phyloP scores from a whole-genome alignment of 2,113 vertebrate genomes.

The Periophthalmodon schlosseri region DNA sequence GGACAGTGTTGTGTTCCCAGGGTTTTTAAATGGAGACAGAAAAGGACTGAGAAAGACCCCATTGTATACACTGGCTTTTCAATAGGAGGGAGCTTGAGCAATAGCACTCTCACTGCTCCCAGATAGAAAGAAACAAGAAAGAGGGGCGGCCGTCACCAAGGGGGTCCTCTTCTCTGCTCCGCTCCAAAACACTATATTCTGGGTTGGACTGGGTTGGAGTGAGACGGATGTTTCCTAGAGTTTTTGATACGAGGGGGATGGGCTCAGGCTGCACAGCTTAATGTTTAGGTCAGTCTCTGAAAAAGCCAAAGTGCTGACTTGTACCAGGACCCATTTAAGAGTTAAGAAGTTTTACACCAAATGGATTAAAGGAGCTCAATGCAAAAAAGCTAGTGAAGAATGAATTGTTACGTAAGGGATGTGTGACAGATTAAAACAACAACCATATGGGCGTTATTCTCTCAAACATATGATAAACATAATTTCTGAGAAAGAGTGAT shows the following conservation, averaged over 20 bases:
- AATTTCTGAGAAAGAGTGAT: background rate
- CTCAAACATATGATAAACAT: background rate
- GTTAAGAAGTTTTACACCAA: constrained; percentile 17
- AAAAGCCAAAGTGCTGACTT: constrained; percentile 31
- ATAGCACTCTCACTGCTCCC: constrained; percentile 68
- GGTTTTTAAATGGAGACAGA: constrained; percentile 76
- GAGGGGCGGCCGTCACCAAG: constrained; percentile 53
- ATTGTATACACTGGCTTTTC: constrained; percentile 75
- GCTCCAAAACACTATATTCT: constrained; percentile 58
- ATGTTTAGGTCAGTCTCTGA: constrained; percentile 18
- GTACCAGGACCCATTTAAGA: constrained; percentile 14
- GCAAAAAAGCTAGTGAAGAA: background rate
- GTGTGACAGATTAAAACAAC: background rate
- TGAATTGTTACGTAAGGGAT: constrained; percentile 1
- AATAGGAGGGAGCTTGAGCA: constrained; percentile 67
- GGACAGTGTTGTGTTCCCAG: constrained; percentile 76
- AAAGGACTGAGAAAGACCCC: constrained; percentile 76
- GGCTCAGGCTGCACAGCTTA: constrained; percentile 6
- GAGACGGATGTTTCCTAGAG: constrained; percentile 47
- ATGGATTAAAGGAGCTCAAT: constrained; percentile 35
- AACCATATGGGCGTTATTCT: background rate
- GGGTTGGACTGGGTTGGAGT: constrained; percentile 22
- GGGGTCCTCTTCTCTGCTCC: constrained; percentile 55
- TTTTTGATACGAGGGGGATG: constrained; percentile 33
- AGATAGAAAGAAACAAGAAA: constrained; percentile 45